Percentiles rank a stretch among this genome's conserved stretches.
Evolutionary conservation across 2,797 vertebrate species (phyloP).

Genomic region (Phataginus tetradactyla): DNA sequence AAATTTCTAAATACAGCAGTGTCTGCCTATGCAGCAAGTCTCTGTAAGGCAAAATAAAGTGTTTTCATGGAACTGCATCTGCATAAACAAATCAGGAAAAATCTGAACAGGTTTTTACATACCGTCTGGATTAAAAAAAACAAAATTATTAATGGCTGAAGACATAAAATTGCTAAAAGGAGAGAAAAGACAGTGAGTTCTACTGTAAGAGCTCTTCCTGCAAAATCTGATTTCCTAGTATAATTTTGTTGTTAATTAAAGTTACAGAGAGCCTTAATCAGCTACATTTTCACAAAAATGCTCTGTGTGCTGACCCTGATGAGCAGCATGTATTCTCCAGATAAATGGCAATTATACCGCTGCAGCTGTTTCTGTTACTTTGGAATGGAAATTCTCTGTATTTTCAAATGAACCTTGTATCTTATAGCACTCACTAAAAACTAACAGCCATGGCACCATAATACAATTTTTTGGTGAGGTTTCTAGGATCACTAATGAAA

Average conservation of each 20-base stretch:
- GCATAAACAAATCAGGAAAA: slow-evolving; percentile 76
- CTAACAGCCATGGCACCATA: slow-evolving; percentile 71
- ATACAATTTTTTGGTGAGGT: slow-evolving; percentile 77
- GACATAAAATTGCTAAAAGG: slow-evolving; percentile 37
- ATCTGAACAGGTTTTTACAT: slow-evolving; percentile 81
- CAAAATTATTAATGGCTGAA: slow-evolving; percentile 75
- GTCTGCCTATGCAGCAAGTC: slow-evolving; percentile 83
- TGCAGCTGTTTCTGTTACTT: slow-evolving; percentile 42
- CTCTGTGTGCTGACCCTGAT: slow-evolving; percentile 24
- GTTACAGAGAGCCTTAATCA: slow-evolving; percentile 24
- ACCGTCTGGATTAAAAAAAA: slow-evolving; percentile 73
- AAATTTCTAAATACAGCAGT: slow-evolving; percentile 85
- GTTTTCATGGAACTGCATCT: slow-evolving; percentile 67
- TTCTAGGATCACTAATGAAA: slow-evolving; percentile 81
- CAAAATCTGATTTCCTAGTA: slow-evolving; percentile 18
- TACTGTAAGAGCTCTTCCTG: slow-evolving; percentile 52
- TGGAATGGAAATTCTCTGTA: slow-evolving; percentile 41
- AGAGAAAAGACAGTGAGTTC: slow-evolving; percentile 36
- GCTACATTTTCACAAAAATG: slow-evolving; percentile 42
- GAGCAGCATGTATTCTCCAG: neutral
- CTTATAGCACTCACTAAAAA: slow-evolving; percentile 71
- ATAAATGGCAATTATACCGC: neutral
- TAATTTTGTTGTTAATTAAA: slow-evolving; percentile 27
- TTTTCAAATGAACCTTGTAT: slow-evolving; percentile 50
- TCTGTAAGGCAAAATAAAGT: slow-evolving; percentile 52